Evolutionary conservation across 2,888 invertebrate species (phyloP), one percentile per base, ranked within the genome.

Genomic region (Unio delphinus): DNA sequence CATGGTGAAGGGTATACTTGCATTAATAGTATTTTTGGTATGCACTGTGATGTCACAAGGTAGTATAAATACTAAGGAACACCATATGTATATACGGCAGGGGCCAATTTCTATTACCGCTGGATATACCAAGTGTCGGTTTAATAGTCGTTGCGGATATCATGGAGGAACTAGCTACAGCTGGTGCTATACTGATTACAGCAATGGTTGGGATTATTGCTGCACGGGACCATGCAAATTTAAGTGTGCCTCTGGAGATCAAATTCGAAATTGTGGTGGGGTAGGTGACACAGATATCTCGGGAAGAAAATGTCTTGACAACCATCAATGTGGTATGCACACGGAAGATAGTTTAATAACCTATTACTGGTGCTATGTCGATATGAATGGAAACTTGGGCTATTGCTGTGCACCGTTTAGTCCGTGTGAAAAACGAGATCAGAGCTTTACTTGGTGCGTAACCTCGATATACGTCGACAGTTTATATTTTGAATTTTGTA

Each of bases 161-260:
- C 34, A 67, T 28, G 7, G 1, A 6, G 67, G 57, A 17, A 7
- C 57, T 20, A 3, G 15, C 8, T 67, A 67, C 30, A 34, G 8
- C 8, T 67, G 67, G 67, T 67, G 67, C 30, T 67, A 62, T 23
- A 23, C 23, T 20, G 67, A 67, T 26, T 56, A 17, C 57, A 55
- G 62, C 23, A 56, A 66, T 20, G 3, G n/a, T 7, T 67, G 67
- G 67, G 67, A 67, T 28, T 67, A 67, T 20, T 67, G 67, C 23
- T 67, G 67, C 23, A 62, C 67, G 3, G 56, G 55, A 4, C 3
- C 8, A 17, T 67, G 67, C 45, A 30, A 18, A 1, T 66, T 23
- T 60, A 4, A 56, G 61, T 67, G 61, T 55, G 57, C 56, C 15
- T 3, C 4, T 18, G 20, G 34, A 34, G 5, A 5, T 5, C 0